Conservation (phyloP, 2,113 vertebrate genomes). For the Rhinolophus sinicus region DNA sequence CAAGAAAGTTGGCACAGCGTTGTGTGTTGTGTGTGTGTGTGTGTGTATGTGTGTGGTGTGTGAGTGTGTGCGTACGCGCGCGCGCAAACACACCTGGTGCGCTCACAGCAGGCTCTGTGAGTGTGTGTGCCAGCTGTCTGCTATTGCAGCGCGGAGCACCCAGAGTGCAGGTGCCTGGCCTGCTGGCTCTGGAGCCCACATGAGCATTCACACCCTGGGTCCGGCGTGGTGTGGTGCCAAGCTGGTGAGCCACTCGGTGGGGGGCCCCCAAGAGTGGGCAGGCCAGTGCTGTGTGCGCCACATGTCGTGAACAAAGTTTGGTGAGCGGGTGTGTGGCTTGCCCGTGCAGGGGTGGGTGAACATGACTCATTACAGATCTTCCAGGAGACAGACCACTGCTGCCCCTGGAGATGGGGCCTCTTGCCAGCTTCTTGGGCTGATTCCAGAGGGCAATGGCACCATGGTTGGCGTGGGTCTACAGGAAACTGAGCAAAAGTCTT, state of each 20-base stretch:
- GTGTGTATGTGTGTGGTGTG: background rate
- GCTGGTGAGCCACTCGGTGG: background rate
- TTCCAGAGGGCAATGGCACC: background rate
- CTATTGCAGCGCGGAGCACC: background rate
- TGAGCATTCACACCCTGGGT: background rate
- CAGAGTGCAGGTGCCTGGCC: accelerated
- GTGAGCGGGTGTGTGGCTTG: background rate
- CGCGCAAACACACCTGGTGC: background rate
- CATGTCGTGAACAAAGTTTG: slow-evolving; percentile 6
- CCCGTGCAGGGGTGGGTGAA: background rate
- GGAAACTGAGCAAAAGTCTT: slow-evolving; percentile 34
- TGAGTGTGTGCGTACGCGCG: background rate
- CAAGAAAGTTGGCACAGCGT: background rate
- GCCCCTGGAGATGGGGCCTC: background rate
- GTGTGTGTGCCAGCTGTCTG: accelerated
- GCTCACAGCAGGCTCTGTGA: background rate
- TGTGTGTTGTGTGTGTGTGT: background rate
- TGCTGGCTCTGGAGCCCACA: background rate
- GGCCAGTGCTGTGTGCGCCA: background rate
- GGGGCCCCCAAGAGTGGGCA: slow-evolving; percentile 8
- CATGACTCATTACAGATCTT: background rate
- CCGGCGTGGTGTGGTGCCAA: background rate
- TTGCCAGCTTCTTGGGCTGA: slow-evolving; percentile 23
- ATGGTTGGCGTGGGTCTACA: background rate
- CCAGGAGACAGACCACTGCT: slow-evolving; percentile 14